Percentiles rank a stretch among this genome's conserved stretches.
phyloP scores from a whole-genome alignment of 2,888 invertebrate species.

The Ferrisia virgata region DNA sequence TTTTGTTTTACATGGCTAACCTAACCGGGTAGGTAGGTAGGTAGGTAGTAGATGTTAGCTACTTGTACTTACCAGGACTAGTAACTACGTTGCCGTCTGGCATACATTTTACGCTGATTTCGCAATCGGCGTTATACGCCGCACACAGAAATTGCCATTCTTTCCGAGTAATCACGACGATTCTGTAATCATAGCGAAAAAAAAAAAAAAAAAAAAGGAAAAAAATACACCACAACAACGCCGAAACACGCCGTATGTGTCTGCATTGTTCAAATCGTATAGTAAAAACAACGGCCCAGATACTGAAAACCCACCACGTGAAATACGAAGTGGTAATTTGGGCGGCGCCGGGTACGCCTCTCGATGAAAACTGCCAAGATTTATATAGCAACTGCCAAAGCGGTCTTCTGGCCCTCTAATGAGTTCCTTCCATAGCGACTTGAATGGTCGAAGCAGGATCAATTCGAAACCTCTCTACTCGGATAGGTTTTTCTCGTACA shows the following conservation, averaged over 20 bases:
- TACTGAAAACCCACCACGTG: background rate
- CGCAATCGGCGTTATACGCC: background rate
- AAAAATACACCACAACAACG: background rate
- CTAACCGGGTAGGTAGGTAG: background rate
- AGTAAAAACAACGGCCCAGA: background rate
- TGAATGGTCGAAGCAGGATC: background rate
- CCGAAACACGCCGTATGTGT: background rate
- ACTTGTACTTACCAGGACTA: slow-evolving; percentile 10
- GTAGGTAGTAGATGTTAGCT: background rate
- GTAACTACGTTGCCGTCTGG: background rate
- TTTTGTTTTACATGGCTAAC: no score
- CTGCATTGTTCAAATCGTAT: slow-evolving; percentile 2
- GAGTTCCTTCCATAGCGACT: background rate
- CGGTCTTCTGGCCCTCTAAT: slow-evolving; percentile 9
- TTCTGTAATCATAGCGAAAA: no score
- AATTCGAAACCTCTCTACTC: background rate
- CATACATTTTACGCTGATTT: background rate
- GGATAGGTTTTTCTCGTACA: background rate
- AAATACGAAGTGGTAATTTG: slow-evolving; percentile 29
- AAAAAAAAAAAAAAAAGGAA: background rate
- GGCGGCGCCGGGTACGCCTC: background rate
- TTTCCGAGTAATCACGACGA: slow-evolving; percentile 33
- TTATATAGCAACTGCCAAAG: background rate
- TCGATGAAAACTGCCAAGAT: slow-evolving; percentile 19
- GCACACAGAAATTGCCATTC: slow-evolving; percentile 44